A percentile compares a stretch with the other conserved stretches of the same genome.
Conservation (phyloP, 2,113 vertebrate species). For the Percopsis transmontana region DNA sequence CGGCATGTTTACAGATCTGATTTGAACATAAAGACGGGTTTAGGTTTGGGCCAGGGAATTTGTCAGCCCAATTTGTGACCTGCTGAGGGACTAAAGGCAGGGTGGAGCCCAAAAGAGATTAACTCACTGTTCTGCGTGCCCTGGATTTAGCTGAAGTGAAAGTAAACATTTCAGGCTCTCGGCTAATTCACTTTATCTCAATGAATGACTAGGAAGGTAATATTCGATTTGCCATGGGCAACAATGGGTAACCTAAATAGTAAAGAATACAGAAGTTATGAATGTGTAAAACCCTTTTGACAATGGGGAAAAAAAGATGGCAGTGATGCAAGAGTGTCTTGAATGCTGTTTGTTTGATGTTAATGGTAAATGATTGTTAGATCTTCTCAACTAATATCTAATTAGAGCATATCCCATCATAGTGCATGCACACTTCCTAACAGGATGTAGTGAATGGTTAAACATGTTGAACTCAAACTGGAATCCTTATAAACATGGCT, state of each 20-base stretch:
- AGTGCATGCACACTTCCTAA: no score
- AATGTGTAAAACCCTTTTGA: slow-evolving; percentile 3
- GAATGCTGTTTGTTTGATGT: slow-evolving; percentile 28
- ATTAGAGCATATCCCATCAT: no score
- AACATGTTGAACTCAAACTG: no score
- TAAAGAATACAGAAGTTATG: neutral
- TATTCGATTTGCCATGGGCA: slow-evolving; percentile 29
- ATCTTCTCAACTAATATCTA: slow-evolving; percentile 12
- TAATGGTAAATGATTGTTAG: slow-evolving; percentile 18
- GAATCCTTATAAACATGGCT: no score
- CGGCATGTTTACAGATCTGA: slow-evolving; percentile 12
- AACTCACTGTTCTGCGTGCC: slow-evolving; percentile 25
- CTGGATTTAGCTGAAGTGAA: slow-evolving; percentile 34
- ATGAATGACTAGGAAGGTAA: slow-evolving; percentile 37
- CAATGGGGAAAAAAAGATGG: slow-evolving; percentile 9
- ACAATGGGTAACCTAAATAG: slow-evolving; percentile 22
- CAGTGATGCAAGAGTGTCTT: slow-evolving; percentile 11
- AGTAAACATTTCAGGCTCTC: slow-evolving; percentile 39
- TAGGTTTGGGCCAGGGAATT: slow-evolving; percentile 25
- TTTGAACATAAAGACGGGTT: slow-evolving; percentile 3
- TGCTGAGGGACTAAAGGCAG: slow-evolving; percentile 38
- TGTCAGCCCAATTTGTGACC: slow-evolving; percentile 40
- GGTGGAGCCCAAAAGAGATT: slow-evolving; percentile 47
- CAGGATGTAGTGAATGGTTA: no score
- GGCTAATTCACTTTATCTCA: slow-evolving; percentile 24